Conservation (phyloP, 2,888 invertebrate genomes). For the Epistrophe grossulariae region DNA sequence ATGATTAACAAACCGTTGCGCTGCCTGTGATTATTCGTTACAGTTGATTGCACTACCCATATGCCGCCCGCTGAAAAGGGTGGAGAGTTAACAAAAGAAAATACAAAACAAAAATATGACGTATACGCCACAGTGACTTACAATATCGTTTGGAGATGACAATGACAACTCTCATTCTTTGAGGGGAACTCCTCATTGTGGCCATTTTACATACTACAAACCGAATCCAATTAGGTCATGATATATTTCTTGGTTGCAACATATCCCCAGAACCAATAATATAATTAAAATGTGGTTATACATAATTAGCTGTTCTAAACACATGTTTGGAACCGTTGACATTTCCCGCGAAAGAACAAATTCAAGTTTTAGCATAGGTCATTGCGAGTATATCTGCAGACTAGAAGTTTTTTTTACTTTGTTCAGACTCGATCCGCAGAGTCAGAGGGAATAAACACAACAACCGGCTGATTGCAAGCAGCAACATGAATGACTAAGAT, state of each 20-base stretch:
- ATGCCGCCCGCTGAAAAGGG: constrained; percentile 28
- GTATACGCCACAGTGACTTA: constrained; percentile 60
- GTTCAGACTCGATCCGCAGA: constrained; percentile 21
- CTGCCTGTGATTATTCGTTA: constrained; percentile 46
- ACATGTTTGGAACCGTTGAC: constrained; percentile 50
- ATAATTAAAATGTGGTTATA: not conserved
- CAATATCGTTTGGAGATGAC: constrained; percentile 18
- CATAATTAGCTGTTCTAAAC: constrained; percentile 21
- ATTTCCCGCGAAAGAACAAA: constrained; percentile 50
- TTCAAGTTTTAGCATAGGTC: constrained; percentile 60
- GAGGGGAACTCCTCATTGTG: constrained; percentile 49
- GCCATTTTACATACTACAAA: not conserved
- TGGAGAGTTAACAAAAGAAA: constrained; percentile 7
- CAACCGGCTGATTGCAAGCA: constrained; percentile 47
- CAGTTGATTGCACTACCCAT: constrained; percentile 67
- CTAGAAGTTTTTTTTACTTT: constrained; percentile 11
- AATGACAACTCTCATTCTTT: not conserved
- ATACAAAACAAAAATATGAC: constrained; percentile 41
- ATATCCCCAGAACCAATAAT: not conserved
- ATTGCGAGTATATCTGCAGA: constrained; percentile 16
- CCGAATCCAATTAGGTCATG: constrained; percentile 46
- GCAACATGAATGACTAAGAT: constrained; percentile 64
- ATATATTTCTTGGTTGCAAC: constrained; percentile 47
- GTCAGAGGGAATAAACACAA: constrained; percentile 19
- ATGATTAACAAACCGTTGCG: constrained; percentile 72